Conservation (phyloP, 2,888 invertebrate genomes). For the Drosophila pseudotalamancana region DNA sequence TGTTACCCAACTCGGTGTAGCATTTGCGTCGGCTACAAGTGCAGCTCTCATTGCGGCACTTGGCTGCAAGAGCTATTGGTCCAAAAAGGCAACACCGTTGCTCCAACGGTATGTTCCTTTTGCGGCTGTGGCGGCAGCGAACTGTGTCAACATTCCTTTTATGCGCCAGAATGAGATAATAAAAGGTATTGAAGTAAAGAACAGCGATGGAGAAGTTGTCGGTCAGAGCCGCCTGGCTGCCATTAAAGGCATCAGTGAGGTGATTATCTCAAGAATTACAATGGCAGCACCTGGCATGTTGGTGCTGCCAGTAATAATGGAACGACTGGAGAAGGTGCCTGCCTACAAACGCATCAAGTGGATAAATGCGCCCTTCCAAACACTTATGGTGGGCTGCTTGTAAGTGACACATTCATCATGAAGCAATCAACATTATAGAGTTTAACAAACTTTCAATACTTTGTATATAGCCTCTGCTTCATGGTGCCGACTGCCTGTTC, state of each 20-base stretch:
- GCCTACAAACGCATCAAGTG: conserved; percentile 91
- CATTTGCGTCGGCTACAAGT: conserved; percentile 94
- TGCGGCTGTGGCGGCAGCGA: conserved; percentile 91
- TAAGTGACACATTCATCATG: too few species aligned
- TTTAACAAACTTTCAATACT: background rate
- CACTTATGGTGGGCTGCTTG: conserved; percentile 92
- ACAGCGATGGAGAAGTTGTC: conserved; percentile 90
- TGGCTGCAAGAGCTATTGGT: conserved; percentile 92
- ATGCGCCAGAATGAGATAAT: conserved; percentile 95
- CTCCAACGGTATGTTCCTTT: conserved; percentile 84
- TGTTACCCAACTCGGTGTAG: conserved; percentile 91
- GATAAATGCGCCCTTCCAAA: conserved; percentile 93
- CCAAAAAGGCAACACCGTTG: conserved; percentile 88
- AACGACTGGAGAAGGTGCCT: conserved; percentile 89
- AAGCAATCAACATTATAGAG: too few species aligned
- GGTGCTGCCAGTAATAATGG: conserved; percentile 93
- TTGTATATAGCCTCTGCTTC: conserved; percentile 91
- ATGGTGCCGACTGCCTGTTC: conserved; percentile 96
- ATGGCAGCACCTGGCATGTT: conserved; percentile 97
- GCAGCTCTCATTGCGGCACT: conserved; percentile 95
- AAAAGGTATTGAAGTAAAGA: conserved; percentile 90
- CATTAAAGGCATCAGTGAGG: conserved; percentile 91
- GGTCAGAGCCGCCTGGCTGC: conserved; percentile 90
- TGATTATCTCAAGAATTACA: conserved; percentile 89
- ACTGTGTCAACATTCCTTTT: conserved; percentile 95